phyloP scores from a whole-genome alignment of 2,888 invertebrate genomes.

The Acanthosepion lycidas region DNA sequence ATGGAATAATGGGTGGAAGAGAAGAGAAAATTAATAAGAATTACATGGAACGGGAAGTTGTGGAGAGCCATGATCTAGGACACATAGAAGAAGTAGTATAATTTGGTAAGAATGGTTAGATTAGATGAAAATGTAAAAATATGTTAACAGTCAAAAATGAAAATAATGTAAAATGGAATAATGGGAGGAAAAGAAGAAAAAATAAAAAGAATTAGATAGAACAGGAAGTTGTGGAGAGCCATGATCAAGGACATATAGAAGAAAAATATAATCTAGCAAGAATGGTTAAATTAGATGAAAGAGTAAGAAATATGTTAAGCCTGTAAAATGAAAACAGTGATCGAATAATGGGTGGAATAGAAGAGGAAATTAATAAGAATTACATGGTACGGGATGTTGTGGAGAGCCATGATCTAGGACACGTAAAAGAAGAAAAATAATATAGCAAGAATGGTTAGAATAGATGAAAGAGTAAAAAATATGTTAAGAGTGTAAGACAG shows the following conservation, averaged over 20 bases:
- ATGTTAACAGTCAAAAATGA: not conserved
- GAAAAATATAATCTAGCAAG: not conserved
- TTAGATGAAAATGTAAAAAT: not conserved
- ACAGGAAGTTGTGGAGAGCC: not conserved
- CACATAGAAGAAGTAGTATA: not conserved
- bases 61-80: too few species aligned
- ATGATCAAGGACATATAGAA: not conserved
- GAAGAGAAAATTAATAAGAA: too few species aligned
- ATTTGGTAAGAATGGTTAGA: not conserved
- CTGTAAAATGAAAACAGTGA: not conserved
- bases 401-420: not conserved
- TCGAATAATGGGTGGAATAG: not conserved
- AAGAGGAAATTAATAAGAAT: too few species aligned
- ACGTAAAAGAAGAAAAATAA: not conserved
- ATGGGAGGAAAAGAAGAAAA: not conserved
- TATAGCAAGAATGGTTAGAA: not conserved
- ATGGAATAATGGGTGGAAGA: too few species aligned
- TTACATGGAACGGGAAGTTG: too few species aligned
- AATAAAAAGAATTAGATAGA: not conserved
- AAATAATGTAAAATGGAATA: not conserved
- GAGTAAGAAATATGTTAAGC: not conserved
- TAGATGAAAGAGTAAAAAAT: not conserved
- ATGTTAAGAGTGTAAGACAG: too few species aligned
- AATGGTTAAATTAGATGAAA: not conserved
- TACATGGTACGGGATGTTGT: not conserved